These are phyloP conservation scores for Scaptomyza montana DNA, from an alignment of 1,140 invertebrate species.

Conservation along the genomic window DNA sequence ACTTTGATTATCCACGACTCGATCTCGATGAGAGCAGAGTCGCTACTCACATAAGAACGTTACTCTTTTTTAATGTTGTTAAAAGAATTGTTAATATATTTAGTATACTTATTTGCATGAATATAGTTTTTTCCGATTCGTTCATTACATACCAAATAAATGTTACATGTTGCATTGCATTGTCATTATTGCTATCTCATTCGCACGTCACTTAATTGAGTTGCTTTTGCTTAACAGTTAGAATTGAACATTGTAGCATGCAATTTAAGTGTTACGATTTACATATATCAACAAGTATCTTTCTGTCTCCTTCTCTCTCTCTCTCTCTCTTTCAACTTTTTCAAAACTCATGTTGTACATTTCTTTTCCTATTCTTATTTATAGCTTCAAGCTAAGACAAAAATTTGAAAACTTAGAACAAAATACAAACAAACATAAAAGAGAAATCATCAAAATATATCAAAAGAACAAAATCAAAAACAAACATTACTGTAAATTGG, in stretches of 20 bases:
- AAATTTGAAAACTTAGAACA: slow-evolving; percentile 59
- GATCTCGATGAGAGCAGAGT: too few relatives aligned
- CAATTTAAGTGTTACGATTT: neutral
- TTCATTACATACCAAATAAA: neutral
- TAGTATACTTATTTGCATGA: too few relatives aligned
- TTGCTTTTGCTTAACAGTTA: neutral
- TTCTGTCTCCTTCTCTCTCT: slow-evolving; percentile 12
- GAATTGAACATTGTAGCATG: neutral
- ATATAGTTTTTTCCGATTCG: too few relatives aligned
- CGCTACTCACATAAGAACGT: too few relatives aligned
- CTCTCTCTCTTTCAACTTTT: slow-evolving; percentile 15
- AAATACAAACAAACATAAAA: slow-evolving; percentile 36
- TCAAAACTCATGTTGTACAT: slow-evolving; percentile 77
- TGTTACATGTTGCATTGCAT: neutral
- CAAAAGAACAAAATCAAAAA: slow-evolving; percentile 43
- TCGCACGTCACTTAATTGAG: slow-evolving; percentile 9
- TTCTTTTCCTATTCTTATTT: slow-evolving; percentile 71
- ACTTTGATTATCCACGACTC: too few relatives aligned
- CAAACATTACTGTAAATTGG: slow-evolving; percentile 74
- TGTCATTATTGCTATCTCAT: slow-evolving; percentile 9
- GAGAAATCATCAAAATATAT: slow-evolving; percentile 28
- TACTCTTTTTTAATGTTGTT: too few relatives aligned
- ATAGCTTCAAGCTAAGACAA: slow-evolving; percentile 73
- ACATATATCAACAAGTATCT: slow-evolving; percentile 2
- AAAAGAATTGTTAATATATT: too few relatives aligned